Base-by-base conservation (phyloP, 2,113 vertebrate species). In the Trematocara variabile region DNA sequence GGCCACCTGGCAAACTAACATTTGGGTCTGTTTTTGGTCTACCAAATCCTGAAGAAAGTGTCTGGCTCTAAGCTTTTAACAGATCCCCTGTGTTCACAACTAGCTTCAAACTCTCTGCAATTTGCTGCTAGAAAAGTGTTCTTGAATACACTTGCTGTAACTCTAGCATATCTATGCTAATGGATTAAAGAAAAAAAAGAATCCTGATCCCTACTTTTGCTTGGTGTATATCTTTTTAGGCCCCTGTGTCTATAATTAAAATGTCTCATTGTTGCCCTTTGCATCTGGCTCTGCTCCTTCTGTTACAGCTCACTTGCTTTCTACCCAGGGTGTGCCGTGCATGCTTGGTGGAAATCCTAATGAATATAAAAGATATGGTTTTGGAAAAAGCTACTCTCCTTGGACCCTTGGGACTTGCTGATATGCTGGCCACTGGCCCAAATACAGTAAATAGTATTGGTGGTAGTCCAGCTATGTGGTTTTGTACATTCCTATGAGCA, bases 361-460 rank as follows among this genome's bases (percentile, higher is more conserved):
- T 88, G 55, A 80, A 85, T 85, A 88, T 80, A 87, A 90, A 85
- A 68, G 63, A 88, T 52, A 88, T 22, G 70, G 20, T 86, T 90
- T 86, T 78, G 34, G 52, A 34, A 83, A 83, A 84, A 81, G 60
- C 78, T 81, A 25, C 52, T 70, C n/a, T 70, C 41, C 44, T 86
- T 78, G 14, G 80, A 63, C 81, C 68, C 86, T 46, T 48, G 77
- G 79, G 83, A 70, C 70, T 53, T 78, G 77, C 44, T 56, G 80
- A 68, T 68, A 20, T 68, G 5, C 70, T 68, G 81, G 70, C 81
- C 58, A 63, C 34, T 73, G 20, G 68, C 70, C 50, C 46, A 81
- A 41, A 83, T 53, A 87, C 65, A 83, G 25, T 80, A 55, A 78
- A 84, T 8, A 56, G 55, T 77, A 55, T 63, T 33, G 16, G 56